Evolutionary conservation across 1,140 invertebrate species (phyloP).

Genomic region (Trypoxylus dichotomus): DNA sequence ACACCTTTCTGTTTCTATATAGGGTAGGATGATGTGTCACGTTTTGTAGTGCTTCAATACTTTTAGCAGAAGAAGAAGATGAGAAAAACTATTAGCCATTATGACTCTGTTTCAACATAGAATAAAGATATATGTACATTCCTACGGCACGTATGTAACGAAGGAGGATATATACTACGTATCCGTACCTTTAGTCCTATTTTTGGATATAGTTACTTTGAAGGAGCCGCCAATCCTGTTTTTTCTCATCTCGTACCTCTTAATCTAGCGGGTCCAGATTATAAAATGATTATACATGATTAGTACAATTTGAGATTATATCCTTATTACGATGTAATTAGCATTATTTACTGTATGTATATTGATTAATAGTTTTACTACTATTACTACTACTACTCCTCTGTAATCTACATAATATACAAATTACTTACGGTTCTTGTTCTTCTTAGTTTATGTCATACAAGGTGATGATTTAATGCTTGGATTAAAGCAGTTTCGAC

Average conservation of each 20-base stretch:
- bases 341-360: no score
- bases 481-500: no score
- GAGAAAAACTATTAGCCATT: neutral
- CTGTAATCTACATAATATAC: no score
- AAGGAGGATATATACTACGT: neutral
- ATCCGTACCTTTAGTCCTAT: neutral
- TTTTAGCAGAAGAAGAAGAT: neutral
- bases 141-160: neutral
- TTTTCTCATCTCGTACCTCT: neutral
- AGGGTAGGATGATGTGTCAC: neutral
- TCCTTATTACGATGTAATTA: neutral
- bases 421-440: no score
- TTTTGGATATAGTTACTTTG: neutral
- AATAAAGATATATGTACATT: neutral
- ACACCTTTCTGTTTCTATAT: neutral
- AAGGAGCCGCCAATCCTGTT: no score
- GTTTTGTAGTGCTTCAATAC: neutral
- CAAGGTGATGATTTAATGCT: no score
- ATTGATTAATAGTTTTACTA: no score
- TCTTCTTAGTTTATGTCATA: no score
- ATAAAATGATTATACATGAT: neutral
- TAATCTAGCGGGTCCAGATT: neutral
- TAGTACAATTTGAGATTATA: neutral
- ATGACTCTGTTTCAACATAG: neutral
- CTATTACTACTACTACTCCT: no score